Base-by-base conservation (phyloP, 2,888 invertebrate genomes). In the Cremastinae sp. region DNA sequence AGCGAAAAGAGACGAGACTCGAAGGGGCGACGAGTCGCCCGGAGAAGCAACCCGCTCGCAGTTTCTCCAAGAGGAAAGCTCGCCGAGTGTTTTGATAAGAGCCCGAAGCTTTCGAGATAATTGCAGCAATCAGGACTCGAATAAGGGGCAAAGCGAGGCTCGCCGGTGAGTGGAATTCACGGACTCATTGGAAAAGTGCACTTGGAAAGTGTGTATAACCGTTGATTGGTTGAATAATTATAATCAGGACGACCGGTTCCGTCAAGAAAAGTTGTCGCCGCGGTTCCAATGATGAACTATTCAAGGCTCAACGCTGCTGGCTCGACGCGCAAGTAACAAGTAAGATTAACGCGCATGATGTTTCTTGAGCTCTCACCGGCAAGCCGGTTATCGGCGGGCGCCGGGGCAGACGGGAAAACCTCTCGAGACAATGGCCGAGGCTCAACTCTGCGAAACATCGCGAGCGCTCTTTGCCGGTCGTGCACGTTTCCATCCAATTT, bases 401-500 rank as follows among this genome's bases (percentile, higher is more conserved):
- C 22, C 47, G 38, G 38, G 10, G 53, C 28, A 65, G 41, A 41
- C 22, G 9, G 38, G 59, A 49, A 28, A 58, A 61, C 45, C 58
- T 43, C 58, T 51, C 28, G 14, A 53, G 53, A 64, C 62, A 45
- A 62, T 58, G 45, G n/a, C n/a, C n/a, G 22, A 58, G 68, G 69
- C 64, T 64, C 28, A 16, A 22, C 28, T 12, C 22, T 9, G 20
- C 45, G 58, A 68, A 69, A 58, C 45, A 47, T 65, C 47, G 58
- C 58, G 59, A 73, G 64, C n/a, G n/a, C 64, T 69, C 75, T 72
- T 76, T 53, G 72, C 49, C 51, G 62, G 56, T 64, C 51, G 58
- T 58, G 64, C 58, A 65, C 68, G 73, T 69, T 73, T 53, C 53
- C 51, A 73, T 64, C 68, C 53, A 73, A 73, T 76, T 59, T 73